These are phyloP conservation scores for Staurois parvus DNA, from an alignment of 2,797 vertebrate genomes.

Conservation along the genomic window DNA sequence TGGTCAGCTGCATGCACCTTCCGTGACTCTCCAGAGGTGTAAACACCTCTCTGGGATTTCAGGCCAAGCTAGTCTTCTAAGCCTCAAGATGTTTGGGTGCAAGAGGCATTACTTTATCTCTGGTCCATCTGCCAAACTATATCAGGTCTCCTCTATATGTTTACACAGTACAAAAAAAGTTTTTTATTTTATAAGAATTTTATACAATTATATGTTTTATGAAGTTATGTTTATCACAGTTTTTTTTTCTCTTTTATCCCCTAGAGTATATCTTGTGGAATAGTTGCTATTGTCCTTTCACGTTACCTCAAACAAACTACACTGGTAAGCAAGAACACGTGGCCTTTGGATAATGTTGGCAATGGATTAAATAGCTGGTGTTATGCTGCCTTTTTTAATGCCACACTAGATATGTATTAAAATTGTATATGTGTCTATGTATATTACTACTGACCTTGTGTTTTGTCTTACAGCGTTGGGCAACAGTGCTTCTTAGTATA, in stretches of 20 bases:
- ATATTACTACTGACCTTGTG: neutral
- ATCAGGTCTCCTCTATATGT: neutral
- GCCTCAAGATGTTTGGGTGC: too few species aligned
- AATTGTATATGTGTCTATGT: neutral
- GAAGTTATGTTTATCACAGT: neutral
- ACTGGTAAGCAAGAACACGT: slow-evolving; percentile 76
- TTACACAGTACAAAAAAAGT: neutral
- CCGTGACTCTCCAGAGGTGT: too few species aligned
- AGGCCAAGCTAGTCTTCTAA: too few species aligned
- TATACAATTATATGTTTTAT: too few species aligned
- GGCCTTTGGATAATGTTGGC: slow-evolving; percentile 6
- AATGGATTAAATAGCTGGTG: neutral
- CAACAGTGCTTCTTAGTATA: slow-evolving; percentile 79
- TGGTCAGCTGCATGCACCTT: too few species aligned
- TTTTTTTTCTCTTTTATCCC: neutral
- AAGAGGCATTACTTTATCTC: too few species aligned
- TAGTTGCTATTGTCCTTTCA: slow-evolving; percentile 85
- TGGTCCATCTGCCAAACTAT: too few species aligned
- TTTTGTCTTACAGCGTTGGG: slow-evolving; percentile 79
- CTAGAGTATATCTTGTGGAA: slow-evolving; percentile 78
- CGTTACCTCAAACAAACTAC: slow-evolving; percentile 78
- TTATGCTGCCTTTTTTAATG: neutral
- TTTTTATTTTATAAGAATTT: neutral
- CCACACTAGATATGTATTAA: neutral
- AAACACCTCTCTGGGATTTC: too few species aligned